Conservation (phyloP, 1,140 invertebrate genomes). For the Tigriopus japonicus region DNA sequence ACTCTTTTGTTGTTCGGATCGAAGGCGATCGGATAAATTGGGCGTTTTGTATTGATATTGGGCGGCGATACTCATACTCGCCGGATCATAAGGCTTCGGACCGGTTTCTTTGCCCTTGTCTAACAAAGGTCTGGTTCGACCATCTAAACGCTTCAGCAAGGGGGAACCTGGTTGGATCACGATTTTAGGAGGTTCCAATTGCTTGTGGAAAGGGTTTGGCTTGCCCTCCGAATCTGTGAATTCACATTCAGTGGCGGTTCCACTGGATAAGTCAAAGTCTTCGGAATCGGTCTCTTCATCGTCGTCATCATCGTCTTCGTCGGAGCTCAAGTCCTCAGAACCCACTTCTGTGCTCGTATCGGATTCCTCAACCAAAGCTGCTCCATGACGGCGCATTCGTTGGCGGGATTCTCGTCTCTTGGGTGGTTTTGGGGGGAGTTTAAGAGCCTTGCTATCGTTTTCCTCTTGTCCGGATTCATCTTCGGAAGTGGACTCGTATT, state of each 20-base stretch:
- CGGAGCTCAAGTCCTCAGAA: not conserved
- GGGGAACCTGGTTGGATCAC: not conserved
- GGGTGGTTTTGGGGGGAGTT: no score
- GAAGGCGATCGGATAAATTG: not conserved
- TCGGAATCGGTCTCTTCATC: not conserved
- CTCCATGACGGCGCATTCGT: no score
- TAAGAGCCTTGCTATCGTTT: no score
- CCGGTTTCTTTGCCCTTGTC: not conserved
- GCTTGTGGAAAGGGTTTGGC: constrained; percentile 7
- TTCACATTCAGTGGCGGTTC: constrained; percentile 5
- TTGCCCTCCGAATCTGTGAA: constrained; percentile 7
- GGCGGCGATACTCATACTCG: not conserved
- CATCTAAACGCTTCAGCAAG: no score
- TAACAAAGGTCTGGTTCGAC: not conserved
- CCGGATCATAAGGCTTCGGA: not conserved
- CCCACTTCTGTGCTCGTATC: not conserved
- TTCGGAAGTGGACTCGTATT: constrained; percentile 6
- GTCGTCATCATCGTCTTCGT: not conserved
- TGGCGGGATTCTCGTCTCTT: no score
- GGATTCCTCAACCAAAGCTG: not conserved
- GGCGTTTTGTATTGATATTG: constrained; percentile 8
- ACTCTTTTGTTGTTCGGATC: not conserved
- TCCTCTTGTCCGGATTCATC: not conserved
- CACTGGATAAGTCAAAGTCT: not conserved
- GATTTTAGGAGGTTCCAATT: not conserved